Conservation (phyloP, 2,113 vertebrate genomes). For the Petromus typicus region DNA sequence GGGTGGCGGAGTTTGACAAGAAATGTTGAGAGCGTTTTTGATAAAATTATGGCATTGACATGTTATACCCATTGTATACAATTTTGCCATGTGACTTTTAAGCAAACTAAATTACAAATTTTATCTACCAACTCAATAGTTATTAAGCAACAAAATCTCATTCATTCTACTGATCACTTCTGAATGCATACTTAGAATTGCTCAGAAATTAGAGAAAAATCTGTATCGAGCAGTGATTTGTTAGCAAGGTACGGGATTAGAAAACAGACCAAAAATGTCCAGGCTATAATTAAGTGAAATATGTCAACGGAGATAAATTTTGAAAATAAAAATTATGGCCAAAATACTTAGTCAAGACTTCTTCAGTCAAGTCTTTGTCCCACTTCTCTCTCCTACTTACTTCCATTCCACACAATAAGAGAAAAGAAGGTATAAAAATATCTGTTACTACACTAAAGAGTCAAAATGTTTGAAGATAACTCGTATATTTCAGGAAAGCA, state of each 20-base stretch:
- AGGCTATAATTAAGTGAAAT: not conserved
- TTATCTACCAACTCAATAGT: not conserved
- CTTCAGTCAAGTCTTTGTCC: not conserved
- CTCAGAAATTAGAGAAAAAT: not conserved
- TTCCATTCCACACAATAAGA: not conserved
- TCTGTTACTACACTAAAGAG: not conserved
- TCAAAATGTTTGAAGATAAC: not conserved
- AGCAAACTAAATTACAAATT: constrained; percentile 3
- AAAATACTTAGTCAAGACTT: not conserved
- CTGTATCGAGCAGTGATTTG: not conserved
- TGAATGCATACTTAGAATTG: not conserved
- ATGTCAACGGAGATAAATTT: not conserved
- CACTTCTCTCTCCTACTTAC: not conserved
- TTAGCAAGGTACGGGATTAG: not conserved
- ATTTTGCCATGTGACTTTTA: not conserved
- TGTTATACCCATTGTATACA: not conserved
- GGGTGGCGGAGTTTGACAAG: not conserved
- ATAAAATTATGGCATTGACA: not conserved
- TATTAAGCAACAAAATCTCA: not conserved
- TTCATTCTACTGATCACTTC: not conserved
- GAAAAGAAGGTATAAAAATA: not conserved
- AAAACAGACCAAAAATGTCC: not conserved
- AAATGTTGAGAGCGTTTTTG: not conserved
- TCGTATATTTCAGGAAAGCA: not conserved
- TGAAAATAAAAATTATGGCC: not conserved